These are phyloP conservation scores for Bambusicola thoracicus DNA, from an alignment of 2,113 vertebrate species.

Conservation along the genomic window DNA sequence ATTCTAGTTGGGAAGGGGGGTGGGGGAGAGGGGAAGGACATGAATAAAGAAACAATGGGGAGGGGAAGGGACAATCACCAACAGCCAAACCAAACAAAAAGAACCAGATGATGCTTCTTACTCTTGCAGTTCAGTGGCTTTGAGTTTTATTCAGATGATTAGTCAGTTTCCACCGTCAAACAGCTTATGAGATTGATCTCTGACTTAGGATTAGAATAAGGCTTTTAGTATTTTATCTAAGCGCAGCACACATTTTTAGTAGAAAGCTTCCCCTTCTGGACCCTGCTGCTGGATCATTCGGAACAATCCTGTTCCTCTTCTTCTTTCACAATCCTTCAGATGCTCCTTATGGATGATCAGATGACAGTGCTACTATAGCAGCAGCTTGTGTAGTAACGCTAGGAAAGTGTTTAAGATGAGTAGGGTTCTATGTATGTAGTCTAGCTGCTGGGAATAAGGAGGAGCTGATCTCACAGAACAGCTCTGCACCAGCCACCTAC, in stretches of 20 bases:
- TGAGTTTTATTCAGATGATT: background rate
- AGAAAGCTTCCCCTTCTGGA: background rate
- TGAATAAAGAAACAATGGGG: background rate
- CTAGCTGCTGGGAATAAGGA: background rate
- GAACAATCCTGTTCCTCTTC: background rate
- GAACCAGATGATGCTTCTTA: background rate
- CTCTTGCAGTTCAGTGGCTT: background rate
- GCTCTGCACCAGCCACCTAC: background rate
- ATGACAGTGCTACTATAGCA: background rate
- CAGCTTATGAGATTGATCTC: constrained; percentile 8
- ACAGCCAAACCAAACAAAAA: background rate
- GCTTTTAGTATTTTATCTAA: background rate
- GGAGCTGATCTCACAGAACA: background rate
- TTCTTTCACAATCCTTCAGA: background rate
- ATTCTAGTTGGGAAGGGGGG: no score
- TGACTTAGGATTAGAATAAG: background rate
- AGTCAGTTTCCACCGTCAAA: background rate
- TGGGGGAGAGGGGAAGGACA: background rate
- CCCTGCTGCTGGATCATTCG: background rate
- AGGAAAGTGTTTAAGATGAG: background rate
- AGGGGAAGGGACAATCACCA: background rate
- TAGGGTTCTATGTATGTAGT: background rate
- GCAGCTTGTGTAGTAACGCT: background rate
- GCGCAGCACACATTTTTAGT: rapidly evolving
- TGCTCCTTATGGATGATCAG: background rate